Conservation (phyloP, 1,140 invertebrate genomes). For the Heliconius eleuchia region DNA sequence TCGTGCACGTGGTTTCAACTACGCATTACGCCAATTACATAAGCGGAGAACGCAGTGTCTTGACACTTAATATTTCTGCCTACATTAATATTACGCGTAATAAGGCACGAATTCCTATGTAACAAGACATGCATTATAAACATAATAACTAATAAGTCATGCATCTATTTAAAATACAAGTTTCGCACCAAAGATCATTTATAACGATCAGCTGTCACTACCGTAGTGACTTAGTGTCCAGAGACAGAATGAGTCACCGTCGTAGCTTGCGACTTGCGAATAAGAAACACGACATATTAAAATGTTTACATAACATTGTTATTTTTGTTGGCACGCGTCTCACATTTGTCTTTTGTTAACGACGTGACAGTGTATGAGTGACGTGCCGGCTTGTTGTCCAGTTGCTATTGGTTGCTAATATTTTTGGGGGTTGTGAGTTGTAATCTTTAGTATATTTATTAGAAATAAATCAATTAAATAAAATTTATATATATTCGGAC, state of each 20-base stretch:
- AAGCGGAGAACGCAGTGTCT: no score
- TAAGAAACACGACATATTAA: slow-evolving; percentile 17
- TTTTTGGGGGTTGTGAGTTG: background rate
- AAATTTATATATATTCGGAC: no score
- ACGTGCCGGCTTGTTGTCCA: slow-evolving; percentile 9
- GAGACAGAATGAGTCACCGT: background rate
- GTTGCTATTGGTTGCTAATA: background rate
- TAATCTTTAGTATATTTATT: no score
- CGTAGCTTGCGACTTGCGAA: background rate
- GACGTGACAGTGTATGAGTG: slow-evolving; percentile 18
- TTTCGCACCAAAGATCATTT: background rate
- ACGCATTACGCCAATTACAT: no score
- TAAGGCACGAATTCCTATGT: no score
- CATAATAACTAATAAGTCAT: background rate
- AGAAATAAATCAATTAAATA: background rate
- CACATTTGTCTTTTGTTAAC: slow-evolving; percentile 12
- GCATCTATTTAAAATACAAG: background rate
- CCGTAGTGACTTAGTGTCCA: background rate
- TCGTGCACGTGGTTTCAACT: background rate
- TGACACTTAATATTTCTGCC: no score
- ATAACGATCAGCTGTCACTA: slow-evolving; percentile 9
- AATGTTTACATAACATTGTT: slow-evolving; percentile 29
- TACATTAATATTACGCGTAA: no score
- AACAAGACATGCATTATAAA: no score
- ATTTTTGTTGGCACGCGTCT: slow-evolving; percentile 20